Percentiles rank a stretch among this genome's conserved stretches.
phyloP scores from a whole-genome alignment of 2,888 invertebrate genomes.

The Entomobrya proxima region DNA sequence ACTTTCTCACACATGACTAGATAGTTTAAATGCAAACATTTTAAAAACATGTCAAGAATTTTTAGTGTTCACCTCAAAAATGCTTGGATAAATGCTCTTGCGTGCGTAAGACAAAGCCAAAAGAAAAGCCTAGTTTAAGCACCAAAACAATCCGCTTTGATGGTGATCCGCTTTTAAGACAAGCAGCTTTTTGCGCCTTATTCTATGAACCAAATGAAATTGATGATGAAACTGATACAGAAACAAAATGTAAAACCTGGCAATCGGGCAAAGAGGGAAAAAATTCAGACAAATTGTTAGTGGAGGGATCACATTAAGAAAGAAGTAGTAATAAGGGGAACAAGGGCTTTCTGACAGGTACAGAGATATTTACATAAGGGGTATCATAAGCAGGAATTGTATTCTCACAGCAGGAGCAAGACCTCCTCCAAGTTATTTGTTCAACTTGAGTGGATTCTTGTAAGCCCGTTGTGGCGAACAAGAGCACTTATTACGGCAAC shows the following conservation, averaged over 20 bases:
- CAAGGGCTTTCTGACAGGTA: constrained; percentile 59
- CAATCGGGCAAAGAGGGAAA: constrained; percentile 23
- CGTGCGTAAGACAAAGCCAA: constrained; percentile 5
- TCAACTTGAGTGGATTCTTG: constrained; percentile 54
- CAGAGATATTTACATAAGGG: constrained; percentile 56
- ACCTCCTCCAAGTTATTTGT: constrained; percentile 65
- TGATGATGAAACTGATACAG: constrained; percentile 60
- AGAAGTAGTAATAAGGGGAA: background rate
- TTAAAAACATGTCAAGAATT: constrained; percentile 52
- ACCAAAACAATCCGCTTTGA: constrained; percentile 66
- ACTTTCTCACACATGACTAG: constrained; percentile 19
- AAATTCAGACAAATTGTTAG: constrained; percentile 11
- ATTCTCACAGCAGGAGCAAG: constrained; percentile 53
- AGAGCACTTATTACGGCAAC: constrained; percentile 5
- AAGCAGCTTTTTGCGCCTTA: constrained; percentile 55
- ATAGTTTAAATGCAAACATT: constrained; percentile 4
- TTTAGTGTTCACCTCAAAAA: background rate
- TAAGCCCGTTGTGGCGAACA: constrained; percentile 34
- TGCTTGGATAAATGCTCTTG: background rate
- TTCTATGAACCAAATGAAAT: constrained; percentile 59
- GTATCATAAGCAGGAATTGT: constrained; percentile 47
- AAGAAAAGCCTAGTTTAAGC: background rate
- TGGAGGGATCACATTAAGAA: background rate
- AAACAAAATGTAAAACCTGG: no score
- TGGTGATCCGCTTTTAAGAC: constrained; percentile 63